These are phyloP conservation scores for Eristalis pertinax DNA, from an alignment of 2,888 invertebrate genomes.

Conservation along the genomic window DNA sequence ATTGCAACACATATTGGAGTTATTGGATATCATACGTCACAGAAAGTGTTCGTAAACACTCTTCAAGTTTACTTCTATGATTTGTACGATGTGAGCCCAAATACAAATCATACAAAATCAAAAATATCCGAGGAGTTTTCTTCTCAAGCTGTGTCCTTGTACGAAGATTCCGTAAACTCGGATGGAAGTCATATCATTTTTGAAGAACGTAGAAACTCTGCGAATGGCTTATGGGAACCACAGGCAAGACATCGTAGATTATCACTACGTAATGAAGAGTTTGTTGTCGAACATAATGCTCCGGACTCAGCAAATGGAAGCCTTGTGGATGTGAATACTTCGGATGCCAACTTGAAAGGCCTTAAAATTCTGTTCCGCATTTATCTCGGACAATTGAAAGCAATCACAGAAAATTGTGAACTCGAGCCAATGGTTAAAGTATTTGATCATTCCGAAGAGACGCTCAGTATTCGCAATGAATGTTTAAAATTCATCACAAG, in stretches of 20 bases:
- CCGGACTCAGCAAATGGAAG: constrained; percentile 64
- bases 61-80: constrained; percentile 82
- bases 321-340: constrained; percentile 60
- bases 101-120: constrained; percentile 70
- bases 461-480: constrained; percentile 78
- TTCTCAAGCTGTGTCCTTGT: constrained; percentile 52
- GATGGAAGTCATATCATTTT: constrained; percentile 66
- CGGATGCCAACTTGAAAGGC: constrained; percentile 80
- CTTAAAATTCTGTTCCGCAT: constrained; percentile 85
- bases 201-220: constrained; percentile 64
- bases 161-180: constrained; percentile 62
- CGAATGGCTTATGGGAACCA: constrained; percentile 55
- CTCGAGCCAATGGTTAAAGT: constrained; percentile 37
- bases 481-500: constrained; percentile 78
- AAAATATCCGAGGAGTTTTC: constrained; percentile 65
- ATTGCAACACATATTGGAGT: constrained; percentile 86
- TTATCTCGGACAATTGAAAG: constrained; percentile 83
- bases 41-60: constrained; percentile 82
- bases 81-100: constrained; percentile 78
- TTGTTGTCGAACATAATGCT: constrained; percentile 22
- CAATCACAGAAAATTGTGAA: constrained; percentile 73
- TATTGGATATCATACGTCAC: constrained; percentile 82
- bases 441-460: constrained; percentile 72
- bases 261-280: constrained; percentile 47
- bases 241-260: constrained; percentile 38